Evolutionary conservation across 2,113 vertebrate genomes (phyloP).

Genomic region (Notarius quadriscutis): DNA sequence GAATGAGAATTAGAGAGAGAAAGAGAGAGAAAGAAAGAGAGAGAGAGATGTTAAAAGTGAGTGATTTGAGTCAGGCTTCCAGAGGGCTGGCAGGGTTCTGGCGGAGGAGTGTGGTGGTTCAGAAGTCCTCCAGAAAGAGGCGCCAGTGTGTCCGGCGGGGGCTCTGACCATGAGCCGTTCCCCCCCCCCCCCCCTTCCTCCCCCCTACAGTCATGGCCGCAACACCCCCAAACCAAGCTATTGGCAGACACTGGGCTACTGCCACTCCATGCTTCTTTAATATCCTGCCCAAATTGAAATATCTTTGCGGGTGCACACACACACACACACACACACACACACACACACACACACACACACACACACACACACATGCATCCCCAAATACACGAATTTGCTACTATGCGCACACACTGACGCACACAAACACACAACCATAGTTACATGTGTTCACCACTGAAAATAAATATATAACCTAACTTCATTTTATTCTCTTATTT

Average conservation of each 20-base stretch:
- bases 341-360: constrained; percentile 59
- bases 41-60: constrained; percentile 62
- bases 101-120: constrained; percentile 86
- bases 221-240: constrained; percentile 72
- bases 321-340: constrained; percentile 65
- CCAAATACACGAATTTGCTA: constrained; percentile 56
- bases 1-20: constrained; percentile 55
- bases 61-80: constrained; percentile 72
- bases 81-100: constrained; percentile 74
- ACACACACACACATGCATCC: constrained; percentile 47
- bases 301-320: constrained; percentile 76
- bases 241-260: constrained; percentile 74
- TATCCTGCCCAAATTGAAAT: constrained; percentile 87
- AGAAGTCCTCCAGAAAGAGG: constrained; percentile 85
- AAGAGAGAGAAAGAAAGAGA: constrained; percentile 56
- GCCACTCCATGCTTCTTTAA: constrained; percentile 81
- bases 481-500: constrained; percentile 74
- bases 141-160: constrained; percentile 82
- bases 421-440: constrained; percentile 56
- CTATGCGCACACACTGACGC: constrained; percentile 53
- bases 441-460: constrained; percentile 59
- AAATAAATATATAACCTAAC: constrained; percentile 76
- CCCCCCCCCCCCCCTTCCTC: constrained; percentile 46
- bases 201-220: constrained; percentile 75
- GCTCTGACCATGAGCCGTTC: constrained; percentile 78